Conservation (phyloP, 2,888 invertebrate species). For the Seladonia tumulorum region DNA sequence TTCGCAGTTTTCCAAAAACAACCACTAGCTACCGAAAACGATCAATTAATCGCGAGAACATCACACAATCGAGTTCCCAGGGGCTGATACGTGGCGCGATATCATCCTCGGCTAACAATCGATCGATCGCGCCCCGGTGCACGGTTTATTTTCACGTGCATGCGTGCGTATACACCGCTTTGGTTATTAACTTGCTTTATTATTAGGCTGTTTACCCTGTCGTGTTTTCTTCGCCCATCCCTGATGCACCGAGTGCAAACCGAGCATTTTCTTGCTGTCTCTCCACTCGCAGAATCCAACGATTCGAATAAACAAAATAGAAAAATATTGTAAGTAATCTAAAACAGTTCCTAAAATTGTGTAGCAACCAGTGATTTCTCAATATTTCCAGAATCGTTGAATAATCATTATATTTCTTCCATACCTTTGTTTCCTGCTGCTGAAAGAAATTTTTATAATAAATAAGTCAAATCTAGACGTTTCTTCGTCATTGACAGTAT, state of each 20-base stretch:
- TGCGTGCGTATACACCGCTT: not conserved
- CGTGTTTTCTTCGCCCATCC: not conserved
- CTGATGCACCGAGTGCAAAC: not conserved
- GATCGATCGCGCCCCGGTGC: not conserved
- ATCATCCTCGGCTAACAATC: not conserved
- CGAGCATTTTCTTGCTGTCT: not conserved
- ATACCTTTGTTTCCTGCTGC: not conserved
- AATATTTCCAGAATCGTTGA: not conserved
- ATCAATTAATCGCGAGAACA: slow-evolving; percentile 30
- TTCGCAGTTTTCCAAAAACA: not conserved
- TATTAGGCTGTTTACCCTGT: not conserved
- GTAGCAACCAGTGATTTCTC: not conserved
- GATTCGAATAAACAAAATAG: not conserved
- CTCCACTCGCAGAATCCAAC: not conserved
- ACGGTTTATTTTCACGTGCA: not conserved
- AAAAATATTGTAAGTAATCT: not conserved
- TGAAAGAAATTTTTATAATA: not conserved
- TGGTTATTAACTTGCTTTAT: not conserved
- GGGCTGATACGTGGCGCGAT: slow-evolving; percentile 18
- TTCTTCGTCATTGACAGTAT: not conserved
- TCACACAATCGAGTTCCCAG: slow-evolving; percentile 9
- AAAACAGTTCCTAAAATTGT: not conserved
- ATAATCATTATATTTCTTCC: not conserved
- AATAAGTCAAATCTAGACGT: not conserved
- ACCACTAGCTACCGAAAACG: slow-evolving; percentile 12